These are phyloP conservation scores for Aphaenogaster floridana DNA, from an alignment of 1,140 invertebrate species.

Conservation along the genomic window DNA sequence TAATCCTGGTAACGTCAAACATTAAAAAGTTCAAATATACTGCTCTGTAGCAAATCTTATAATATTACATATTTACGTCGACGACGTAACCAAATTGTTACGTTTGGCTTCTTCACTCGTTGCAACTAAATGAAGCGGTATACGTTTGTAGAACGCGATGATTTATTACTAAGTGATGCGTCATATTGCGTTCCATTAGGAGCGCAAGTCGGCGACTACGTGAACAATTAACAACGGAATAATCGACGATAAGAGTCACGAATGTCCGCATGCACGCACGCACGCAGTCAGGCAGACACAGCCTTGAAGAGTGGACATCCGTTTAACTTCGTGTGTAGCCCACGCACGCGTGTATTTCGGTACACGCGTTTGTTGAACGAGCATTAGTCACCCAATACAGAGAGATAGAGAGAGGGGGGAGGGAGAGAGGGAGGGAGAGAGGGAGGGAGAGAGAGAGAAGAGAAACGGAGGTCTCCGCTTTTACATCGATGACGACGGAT, in stretches of 20 bases:
- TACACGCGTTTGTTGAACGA: constrained; percentile 44
- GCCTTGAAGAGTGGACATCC: constrained; percentile 33
- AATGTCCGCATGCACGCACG: constrained; percentile 18
- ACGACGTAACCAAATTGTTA: not conserved
- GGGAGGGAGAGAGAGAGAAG: not conserved
- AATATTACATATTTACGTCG: not conserved
- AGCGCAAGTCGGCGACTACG: constrained; percentile 47
- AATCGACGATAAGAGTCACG: constrained; percentile 63
- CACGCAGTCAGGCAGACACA: not conserved
- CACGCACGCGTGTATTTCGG: constrained; percentile 65
- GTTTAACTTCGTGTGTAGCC: constrained; percentile 53
- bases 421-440: not conserved
- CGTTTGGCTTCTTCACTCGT: not conserved
- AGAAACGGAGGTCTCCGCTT: not conserved
- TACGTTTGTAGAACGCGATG: constrained; percentile 40
- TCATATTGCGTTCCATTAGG: constrained; percentile 68
- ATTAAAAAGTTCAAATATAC: constrained; percentile 3
- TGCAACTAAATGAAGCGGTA: not conserved
- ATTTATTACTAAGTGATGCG: constrained; percentile 71
- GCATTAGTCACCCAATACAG: constrained; percentile 27
- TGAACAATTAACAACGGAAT: constrained; percentile 60
- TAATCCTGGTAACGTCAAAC: not conserved
- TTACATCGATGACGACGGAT: constrained; percentile 8
- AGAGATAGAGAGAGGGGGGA: not conserved
- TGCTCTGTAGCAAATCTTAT: not conserved